Percentiles rank a stretch among this genome's conserved stretches.
Conservation (phyloP, 2,888 invertebrate species). For the Cerceris rybyensis region DNA sequence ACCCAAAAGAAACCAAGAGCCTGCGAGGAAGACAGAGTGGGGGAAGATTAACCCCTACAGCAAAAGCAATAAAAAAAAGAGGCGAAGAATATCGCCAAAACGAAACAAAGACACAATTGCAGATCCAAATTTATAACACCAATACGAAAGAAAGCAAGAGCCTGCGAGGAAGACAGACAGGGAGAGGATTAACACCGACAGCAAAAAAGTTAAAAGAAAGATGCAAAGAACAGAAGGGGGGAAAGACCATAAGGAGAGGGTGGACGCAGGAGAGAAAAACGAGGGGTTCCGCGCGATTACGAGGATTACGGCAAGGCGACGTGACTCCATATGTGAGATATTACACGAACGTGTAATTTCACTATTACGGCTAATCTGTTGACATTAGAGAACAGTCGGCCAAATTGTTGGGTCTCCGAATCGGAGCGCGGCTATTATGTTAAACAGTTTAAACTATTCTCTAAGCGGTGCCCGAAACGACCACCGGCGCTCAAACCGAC, state of each 20-base stretch:
- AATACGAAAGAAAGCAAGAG: too few species aligned
- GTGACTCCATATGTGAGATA: conserved; percentile 70
- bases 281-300: conserved; percentile 63
- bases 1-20: too few species aligned
- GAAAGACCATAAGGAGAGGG: neutral
- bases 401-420: conserved; percentile 71
- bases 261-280: conserved; percentile 9
- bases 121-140: too few species aligned
- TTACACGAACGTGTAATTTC: conserved; percentile 80
- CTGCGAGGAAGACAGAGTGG: too few species aligned
- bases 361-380: conserved; percentile 82
- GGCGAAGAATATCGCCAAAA: too few species aligned
- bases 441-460: conserved; percentile 78
- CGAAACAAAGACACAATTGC: too few species aligned
- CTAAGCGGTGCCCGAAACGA: conserved; percentile 47
- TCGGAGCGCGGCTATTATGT: conserved; percentile 74
- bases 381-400: conserved; percentile 78
- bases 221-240: neutral
- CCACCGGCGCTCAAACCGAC: conserved; percentile 41
- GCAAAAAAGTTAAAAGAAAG: too few species aligned
- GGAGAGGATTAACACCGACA: neutral
- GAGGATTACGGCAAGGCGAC: conserved; percentile 72
- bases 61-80: too few species aligned
- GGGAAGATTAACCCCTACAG: neutral
- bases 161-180: too few species aligned